Evolutionary conservation across 2,888 invertebrate species (phyloP), one percentile per base, ranked within the genome.

Genomic region (Troides helena): DNA sequence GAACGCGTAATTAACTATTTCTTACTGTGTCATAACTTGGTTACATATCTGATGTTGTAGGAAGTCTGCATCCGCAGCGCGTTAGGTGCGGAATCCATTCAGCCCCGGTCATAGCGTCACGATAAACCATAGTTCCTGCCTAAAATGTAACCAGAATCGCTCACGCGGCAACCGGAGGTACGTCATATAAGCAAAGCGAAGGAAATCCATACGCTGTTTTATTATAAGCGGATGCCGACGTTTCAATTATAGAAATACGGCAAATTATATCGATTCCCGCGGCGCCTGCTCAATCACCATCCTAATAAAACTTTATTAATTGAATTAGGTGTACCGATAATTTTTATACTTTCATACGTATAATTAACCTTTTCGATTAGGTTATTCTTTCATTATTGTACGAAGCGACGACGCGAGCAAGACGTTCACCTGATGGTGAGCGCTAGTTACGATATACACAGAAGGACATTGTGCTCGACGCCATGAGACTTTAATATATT

Each of bases 41-140:
- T 36, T 46, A 68, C 21, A 56, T 30, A 23, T 25, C 50, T 50
- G 18, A 65, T 30, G 58, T 46, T 68, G 25, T 66, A 65, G 69
- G 69, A 70, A 70, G 59, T 69, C 58, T 62, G 63, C 62, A 63
- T 70, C 66, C 70, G 62, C 59, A 59, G 63, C 58, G 43, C 65
- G 7, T 61, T 56, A 50, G 53, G 50, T 50, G 36, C 23, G 62
- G 66, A 70, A 66, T 70, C 66, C 65, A 62, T 62, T 65, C 62
- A 25, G 46, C 56, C 36, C 58, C 62, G 62, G 62, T 65, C 18
- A 18, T 12, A 59, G 21, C 21, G 50, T 39, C 25, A 58, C 43
- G 17, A 23, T 53, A 62, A 65, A 25, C 57, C 58, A 62, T 46
- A 58, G 58, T 62, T 58, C 62, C 70, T 63, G 70, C 36, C 62